Conservation (phyloP, 2,888 invertebrate species). For the Ormyrus thymus region DNA sequence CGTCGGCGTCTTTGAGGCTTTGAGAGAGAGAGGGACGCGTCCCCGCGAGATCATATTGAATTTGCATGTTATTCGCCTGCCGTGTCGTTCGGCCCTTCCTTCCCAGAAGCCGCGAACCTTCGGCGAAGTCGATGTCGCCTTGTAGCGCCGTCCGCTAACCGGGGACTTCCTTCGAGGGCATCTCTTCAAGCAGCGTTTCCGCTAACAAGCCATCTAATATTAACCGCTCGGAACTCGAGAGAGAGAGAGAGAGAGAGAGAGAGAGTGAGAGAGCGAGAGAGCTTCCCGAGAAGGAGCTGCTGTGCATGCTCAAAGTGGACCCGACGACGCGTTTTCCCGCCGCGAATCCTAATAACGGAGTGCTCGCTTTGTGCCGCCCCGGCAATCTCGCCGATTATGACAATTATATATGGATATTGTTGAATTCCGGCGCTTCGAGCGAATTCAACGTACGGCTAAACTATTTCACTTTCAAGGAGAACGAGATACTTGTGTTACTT, state of each 20-base stretch:
- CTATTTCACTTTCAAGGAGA: background rate
- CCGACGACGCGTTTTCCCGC: background rate
- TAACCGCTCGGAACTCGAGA: background rate
- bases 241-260: no score
- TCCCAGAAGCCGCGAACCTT: background rate
- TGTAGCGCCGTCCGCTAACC: background rate
- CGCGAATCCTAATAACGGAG: background rate
- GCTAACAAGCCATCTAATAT: background rate
- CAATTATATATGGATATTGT: slow-evolving; percentile 8
- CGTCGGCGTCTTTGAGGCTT: slow-evolving; percentile 31
- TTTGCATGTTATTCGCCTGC: slow-evolving; percentile 68
- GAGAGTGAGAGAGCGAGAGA: no score
- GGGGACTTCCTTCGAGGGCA: background rate
- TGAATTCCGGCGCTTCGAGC: slow-evolving; percentile 9
- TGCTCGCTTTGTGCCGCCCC: background rate
- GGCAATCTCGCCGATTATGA: slow-evolving; percentile 22
- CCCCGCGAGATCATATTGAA: slow-evolving; percentile 62
- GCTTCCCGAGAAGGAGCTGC: no score
- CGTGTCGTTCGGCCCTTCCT: slow-evolving; percentile 59
- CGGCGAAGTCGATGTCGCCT: background rate
- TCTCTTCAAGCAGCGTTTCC: background rate
- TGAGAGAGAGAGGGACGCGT: background rate
- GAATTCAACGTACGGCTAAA: background rate
- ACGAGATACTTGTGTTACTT: background rate
- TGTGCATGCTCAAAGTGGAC: no score